phyloP scores from a whole-genome alignment of 1,140 invertebrate species.

The Ooceraea biroi region DNA sequence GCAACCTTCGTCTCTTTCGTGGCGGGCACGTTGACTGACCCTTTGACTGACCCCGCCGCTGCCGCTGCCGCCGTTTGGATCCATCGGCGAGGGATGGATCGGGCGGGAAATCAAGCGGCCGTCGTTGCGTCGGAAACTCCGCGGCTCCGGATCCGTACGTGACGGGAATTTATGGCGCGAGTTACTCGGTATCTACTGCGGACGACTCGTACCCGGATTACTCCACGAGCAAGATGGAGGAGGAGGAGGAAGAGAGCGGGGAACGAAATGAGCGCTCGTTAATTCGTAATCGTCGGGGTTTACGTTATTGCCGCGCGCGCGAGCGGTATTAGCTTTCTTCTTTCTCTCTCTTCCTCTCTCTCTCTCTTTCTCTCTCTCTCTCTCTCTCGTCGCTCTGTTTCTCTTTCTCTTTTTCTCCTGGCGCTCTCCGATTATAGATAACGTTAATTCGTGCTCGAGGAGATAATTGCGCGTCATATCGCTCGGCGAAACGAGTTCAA shows the following conservation, averaged over 20 bases:
- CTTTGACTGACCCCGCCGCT: neutral
- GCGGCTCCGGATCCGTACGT: constrained; percentile 50
- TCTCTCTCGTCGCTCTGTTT: too few species aligned
- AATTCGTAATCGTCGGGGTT: constrained; percentile 51
- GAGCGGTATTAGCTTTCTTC: neutral
- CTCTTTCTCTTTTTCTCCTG: neutral
- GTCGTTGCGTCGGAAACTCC: constrained; percentile 50
- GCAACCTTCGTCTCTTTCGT: constrained; percentile 35
- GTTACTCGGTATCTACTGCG: constrained; percentile 38
- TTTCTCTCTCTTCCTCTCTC: too few species aligned
- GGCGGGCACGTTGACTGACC: constrained; percentile 49
- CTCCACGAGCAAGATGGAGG: neutral
- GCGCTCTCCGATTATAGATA: constrained; percentile 34
- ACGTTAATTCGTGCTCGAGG: constrained; percentile 30
- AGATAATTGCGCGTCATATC: constrained; percentile 28
- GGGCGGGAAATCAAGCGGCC: constrained; percentile 63
- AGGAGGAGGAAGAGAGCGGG: neutral
- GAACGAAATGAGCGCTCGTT: constrained; percentile 52
- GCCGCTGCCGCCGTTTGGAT: constrained; percentile 1
- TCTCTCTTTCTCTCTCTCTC: too few species aligned
- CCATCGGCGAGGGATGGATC: constrained; percentile 46
- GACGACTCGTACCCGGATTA: constrained; percentile 48
- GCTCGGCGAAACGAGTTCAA: constrained; percentile 10
- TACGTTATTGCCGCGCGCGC: constrained; percentile 46
- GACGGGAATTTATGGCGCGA: constrained; percentile 57